These are phyloP conservation scores for Drosophila sproati DNA, from an alignment of 1,140 invertebrate species.

Conservation along the genomic window DNA sequence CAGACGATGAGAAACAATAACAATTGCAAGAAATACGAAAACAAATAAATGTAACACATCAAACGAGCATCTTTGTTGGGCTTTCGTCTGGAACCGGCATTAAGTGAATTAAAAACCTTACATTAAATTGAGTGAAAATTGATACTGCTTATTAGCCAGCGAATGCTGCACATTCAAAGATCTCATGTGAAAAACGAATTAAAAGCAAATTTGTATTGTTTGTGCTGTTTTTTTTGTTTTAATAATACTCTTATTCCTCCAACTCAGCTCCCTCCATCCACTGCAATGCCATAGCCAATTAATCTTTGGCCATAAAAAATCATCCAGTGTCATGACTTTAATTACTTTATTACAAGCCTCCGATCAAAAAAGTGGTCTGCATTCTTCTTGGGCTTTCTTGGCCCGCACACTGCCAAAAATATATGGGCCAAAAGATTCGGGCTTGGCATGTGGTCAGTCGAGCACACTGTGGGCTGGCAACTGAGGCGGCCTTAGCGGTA, in stretches of 20 bases:
- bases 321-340: slow-evolving; percentile 72
- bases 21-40: slow-evolving; percentile 48
- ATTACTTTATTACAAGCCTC: slow-evolving; percentile 72
- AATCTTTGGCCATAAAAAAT: slow-evolving; percentile 70
- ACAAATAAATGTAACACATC: slow-evolving; percentile 18
- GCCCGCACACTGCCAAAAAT: slow-evolving; percentile 25
- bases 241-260: slow-evolving; percentile 3
- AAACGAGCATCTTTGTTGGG: slow-evolving; percentile 26
- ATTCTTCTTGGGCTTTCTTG: slow-evolving; percentile 13
- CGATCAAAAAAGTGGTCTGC: slow-evolving; percentile 23
- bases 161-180: background rate
- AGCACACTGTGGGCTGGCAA: slow-evolving; percentile 19
- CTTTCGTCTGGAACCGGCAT: slow-evolving; percentile 48
- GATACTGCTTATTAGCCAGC: slow-evolving; percentile 35
- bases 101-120: slow-evolving; percentile 1
- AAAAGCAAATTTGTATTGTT: slow-evolving; percentile 56
- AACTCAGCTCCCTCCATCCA: background rate
- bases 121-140: slow-evolving; percentile 66
- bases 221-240: background rate
- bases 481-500: slow-evolving; percentile 66
- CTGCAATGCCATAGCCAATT: slow-evolving; percentile 36
- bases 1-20: slow-evolving; percentile 17
- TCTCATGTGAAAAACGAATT: slow-evolving; percentile 42
- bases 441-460: background rate
- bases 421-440: slow-evolving; percentile 16